These are phyloP conservation scores for Oryzias dopingdopingensis DNA, from an alignment of 2,797 vertebrate species.

Conservation along the genomic window DNA sequence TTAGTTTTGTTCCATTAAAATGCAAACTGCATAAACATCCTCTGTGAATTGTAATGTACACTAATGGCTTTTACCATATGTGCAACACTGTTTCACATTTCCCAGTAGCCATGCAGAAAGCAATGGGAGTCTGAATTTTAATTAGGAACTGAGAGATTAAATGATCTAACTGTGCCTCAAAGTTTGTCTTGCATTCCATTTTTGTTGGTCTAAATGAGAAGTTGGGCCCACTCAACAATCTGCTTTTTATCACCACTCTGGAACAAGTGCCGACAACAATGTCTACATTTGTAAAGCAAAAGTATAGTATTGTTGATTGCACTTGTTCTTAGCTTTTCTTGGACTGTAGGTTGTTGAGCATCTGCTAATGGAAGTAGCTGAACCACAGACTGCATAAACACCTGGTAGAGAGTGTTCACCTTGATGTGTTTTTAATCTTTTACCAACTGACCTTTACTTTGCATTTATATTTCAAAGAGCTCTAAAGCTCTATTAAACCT, in stretches of 20 bases:
- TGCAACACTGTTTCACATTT: constrained; percentile 64
- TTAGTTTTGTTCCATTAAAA: constrained; percentile 56
- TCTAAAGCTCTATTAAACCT: neutral
- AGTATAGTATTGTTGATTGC: no score
- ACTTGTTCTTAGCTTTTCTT: no score
- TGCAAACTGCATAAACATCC: constrained; percentile 42
- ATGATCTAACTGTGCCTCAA: constrained; percentile 6
- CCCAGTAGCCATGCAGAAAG: constrained; percentile 46
- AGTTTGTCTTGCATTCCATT: constrained; percentile 5
- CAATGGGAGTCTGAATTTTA: constrained; percentile 42
- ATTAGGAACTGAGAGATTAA: constrained; percentile 32
- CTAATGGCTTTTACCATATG: constrained; percentile 73
- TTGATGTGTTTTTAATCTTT: constrained; percentile 16
- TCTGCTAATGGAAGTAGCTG: no score
- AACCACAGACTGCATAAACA: no score
- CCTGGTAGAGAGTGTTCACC: no score
- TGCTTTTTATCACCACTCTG: neutral
- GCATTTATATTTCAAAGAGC: constrained; percentile 5
- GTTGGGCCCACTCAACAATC: neutral
- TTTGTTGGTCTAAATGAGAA: constrained; percentile 3
- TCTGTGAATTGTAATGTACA: constrained; percentile 65
- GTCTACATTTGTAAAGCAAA: no score
- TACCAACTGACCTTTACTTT: constrained; percentile 15
- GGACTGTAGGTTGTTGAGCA: no score
- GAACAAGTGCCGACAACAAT: neutral